phyloP scores from a whole-genome alignment of 2,797 vertebrate species.

The Phalloptychus januarius region DNA sequence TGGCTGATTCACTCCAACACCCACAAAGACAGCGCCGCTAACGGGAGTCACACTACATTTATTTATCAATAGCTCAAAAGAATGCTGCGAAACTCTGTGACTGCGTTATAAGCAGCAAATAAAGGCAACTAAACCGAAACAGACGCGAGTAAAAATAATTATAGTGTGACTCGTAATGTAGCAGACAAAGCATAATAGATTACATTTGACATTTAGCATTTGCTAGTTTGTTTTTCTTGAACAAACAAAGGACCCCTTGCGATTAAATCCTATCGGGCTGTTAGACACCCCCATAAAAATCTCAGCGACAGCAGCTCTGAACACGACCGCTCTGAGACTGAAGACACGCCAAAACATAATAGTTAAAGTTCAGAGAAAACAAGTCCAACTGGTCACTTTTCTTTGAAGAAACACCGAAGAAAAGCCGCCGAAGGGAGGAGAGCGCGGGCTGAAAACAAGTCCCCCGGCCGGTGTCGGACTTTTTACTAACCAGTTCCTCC shows the following conservation, averaged over 20 bases:
- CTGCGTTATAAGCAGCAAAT: not conserved
- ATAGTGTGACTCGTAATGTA: not conserved
- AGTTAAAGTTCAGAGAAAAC: not conserved
- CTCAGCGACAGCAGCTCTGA: not conserved
- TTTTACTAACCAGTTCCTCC: conserved; percentile 93
- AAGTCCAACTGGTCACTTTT: not conserved
- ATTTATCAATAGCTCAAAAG: not conserved
- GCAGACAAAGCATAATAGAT: not conserved
- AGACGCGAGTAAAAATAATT: not conserved
- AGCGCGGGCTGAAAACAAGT: not conserved
- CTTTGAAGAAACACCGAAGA: not conserved
- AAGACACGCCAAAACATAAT: not conserved
- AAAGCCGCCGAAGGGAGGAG: not conserved
- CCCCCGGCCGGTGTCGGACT: conserved; percentile 20
- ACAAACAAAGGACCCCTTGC: not conserved
- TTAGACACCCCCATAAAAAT: not conserved
- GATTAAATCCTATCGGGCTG: not conserved
- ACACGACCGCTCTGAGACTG: not conserved
- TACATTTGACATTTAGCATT: not conserved
- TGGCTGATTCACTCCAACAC: not conserved
- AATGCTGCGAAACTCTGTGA: not conserved
- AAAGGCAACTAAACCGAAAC: not conserved
- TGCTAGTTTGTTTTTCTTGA: not conserved
- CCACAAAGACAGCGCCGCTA: not conserved
- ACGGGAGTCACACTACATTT: not conserved